phyloP scores from a whole-genome alignment of 2,888 invertebrate species.

The Parasteatoda lunata region DNA sequence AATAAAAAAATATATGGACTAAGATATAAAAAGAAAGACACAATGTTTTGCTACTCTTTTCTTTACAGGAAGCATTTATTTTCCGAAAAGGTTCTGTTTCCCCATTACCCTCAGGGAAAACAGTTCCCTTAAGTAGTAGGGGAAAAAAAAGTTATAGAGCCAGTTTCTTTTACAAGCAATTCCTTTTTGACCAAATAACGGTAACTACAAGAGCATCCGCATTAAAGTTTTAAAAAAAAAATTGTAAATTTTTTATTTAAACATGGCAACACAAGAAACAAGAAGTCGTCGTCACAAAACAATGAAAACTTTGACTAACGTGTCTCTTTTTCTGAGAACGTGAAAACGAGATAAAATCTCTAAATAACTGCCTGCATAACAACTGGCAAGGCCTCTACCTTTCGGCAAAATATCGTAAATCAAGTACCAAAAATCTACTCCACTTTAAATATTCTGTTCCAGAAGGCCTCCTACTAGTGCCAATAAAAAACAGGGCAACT shows the following conservation, averaged over 20 bases:
- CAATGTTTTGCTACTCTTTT: no score
- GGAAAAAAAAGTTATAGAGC: neutral
- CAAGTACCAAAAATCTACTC: conserved; percentile 55
- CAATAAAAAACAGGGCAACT: conserved; percentile 53
- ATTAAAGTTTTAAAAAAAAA: neutral
- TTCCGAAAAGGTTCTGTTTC: neutral
- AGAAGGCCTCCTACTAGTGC: conserved; percentile 31
- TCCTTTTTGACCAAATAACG: neutral
- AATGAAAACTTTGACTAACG: conserved; percentile 1
- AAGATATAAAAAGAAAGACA: no score
- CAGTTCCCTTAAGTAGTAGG: neutral
- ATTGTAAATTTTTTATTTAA: neutral
- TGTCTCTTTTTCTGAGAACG: conserved; percentile 13
- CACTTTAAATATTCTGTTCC: conserved; percentile 66
- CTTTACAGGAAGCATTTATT: neutral
- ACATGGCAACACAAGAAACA: neutral
- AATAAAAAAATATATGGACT: no score
- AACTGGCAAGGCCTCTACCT: conserved; percentile 38
- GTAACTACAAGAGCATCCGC: neutral
- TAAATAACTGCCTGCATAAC: conserved; percentile 50
- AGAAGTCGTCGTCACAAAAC: neutral
- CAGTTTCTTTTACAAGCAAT: neutral
- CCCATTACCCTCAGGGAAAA: neutral
- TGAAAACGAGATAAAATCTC: conserved; percentile 41
- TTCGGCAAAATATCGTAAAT: conserved; percentile 56